These are phyloP conservation scores for Adelges cooleyi DNA, from an alignment of 1,140 invertebrate species.

Conservation along the genomic window DNA sequence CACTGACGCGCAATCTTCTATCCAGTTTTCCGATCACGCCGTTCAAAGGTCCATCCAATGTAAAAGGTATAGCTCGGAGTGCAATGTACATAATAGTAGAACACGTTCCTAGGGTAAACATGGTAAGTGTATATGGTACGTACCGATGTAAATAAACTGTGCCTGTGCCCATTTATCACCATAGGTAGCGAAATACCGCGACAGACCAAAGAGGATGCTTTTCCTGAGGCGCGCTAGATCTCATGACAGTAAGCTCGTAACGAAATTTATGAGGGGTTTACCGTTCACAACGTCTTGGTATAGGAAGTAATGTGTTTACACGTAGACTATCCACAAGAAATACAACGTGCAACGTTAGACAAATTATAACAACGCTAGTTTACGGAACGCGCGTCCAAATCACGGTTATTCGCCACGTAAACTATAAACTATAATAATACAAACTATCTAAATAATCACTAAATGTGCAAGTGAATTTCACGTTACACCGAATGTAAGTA, in stretches of 20 bases:
- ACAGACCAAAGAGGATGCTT: not conserved
- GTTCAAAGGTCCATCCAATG: too few relatives aligned
- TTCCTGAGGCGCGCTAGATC: not conserved
- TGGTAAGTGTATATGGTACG: not conserved
- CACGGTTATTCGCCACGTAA: not conserved
- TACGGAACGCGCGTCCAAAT: not conserved
- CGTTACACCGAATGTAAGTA: too few relatives aligned
- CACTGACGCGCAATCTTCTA: too few relatives aligned
- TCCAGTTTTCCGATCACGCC: too few relatives aligned
- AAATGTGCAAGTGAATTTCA: too few relatives aligned
- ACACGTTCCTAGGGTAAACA: too few relatives aligned
- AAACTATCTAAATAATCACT: too few relatives aligned
- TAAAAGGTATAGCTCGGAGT: too few relatives aligned
- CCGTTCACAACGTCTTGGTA: not conserved
- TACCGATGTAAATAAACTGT: not conserved
- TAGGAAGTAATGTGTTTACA: not conserved
- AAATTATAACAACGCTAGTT: not conserved
- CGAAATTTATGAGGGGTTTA: constrained; percentile 8
- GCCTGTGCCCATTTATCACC: constrained; percentile 4
- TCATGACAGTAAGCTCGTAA: constrained; percentile 12
- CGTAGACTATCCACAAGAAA: not conserved
- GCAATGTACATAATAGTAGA: too few relatives aligned
- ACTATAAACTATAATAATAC: too few relatives aligned
- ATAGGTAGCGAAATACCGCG: not conserved
- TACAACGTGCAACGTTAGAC: not conserved